These are phyloP conservation scores for Pterophyllum scalare DNA, from an alignment of 2,113 vertebrate species.

Conservation along the genomic window DNA sequence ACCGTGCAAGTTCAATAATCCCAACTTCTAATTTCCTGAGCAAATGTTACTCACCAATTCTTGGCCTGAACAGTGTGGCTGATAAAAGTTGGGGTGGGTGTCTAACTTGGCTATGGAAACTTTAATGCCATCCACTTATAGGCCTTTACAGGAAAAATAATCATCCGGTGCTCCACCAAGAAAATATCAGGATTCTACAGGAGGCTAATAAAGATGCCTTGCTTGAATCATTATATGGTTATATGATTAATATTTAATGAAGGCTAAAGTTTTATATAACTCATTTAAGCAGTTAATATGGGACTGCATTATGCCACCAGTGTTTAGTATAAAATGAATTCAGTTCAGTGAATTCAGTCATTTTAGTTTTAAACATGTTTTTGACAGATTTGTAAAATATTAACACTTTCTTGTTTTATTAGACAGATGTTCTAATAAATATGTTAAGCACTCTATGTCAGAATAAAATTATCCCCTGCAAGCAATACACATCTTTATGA, in stretches of 20 bases:
- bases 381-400: neutral
- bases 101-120: constrained; percentile 29
- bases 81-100: constrained; percentile 33
- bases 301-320: neutral
- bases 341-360: no score
- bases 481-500: no score
- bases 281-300: neutral
- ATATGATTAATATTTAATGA: neutral
- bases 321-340: no score
- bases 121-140: constrained; percentile 28
- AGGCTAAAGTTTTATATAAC: neutral
- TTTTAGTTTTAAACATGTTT: neutral
- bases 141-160: constrained; percentile 25
- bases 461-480: no score
- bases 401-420: neutral
- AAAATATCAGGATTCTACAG: neutral
- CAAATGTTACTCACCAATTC: constrained; percentile 30
- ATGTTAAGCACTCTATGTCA: no score
- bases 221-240: neutral
- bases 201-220: neutral
- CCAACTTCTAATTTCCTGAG: constrained; percentile 43
- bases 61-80: neutral
- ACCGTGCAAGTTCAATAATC: constrained; percentile 18
- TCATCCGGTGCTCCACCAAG: constrained; percentile 6
- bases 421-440: no score